Conservation (phyloP, 1,140 invertebrate species). For the Nephotettix cincticeps region DNA sequence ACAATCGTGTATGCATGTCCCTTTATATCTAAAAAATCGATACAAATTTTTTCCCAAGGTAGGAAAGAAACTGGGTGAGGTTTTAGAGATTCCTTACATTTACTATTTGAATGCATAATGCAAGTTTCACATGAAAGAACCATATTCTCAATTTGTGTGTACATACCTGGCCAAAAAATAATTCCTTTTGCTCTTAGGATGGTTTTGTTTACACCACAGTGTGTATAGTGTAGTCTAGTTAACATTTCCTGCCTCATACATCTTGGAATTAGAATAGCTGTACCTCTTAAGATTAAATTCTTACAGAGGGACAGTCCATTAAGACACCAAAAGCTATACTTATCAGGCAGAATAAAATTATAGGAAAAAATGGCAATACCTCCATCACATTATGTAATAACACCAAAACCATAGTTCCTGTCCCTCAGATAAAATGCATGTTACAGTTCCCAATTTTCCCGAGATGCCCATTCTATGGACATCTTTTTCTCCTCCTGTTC, state of each 20-base stretch:
- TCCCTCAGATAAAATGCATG: too few species aligned
- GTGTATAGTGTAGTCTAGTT: not conserved
- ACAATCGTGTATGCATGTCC: too few species aligned
- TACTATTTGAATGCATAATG: slow-evolving; percentile 29
- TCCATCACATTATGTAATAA: too few species aligned
- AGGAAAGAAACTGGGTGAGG: slow-evolving; percentile 40
- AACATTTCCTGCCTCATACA: not conserved
- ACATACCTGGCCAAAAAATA: slow-evolving; percentile 24
- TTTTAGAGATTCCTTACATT: slow-evolving; percentile 43
- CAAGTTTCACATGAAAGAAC: slow-evolving; percentile 21
- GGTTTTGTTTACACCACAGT: not conserved
- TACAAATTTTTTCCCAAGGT: slow-evolving; percentile 44
- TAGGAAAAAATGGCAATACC: too few species aligned
- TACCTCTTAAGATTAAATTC: too few species aligned
- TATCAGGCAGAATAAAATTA: too few species aligned
- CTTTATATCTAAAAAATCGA: slow-evolving; percentile 42
- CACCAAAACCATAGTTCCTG: too few species aligned
- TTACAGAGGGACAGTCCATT: too few species aligned
- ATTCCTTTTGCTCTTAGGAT: not conserved
- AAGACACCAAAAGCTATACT: too few species aligned
- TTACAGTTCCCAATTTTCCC: too few species aligned
- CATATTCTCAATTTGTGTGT: not conserved
- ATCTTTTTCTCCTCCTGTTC: too few species aligned
- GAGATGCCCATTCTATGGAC: too few species aligned
- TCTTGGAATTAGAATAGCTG: not conserved